Conservation (phyloP, 2,888 invertebrate genomes). For the Cryptus viduatorius region DNA sequence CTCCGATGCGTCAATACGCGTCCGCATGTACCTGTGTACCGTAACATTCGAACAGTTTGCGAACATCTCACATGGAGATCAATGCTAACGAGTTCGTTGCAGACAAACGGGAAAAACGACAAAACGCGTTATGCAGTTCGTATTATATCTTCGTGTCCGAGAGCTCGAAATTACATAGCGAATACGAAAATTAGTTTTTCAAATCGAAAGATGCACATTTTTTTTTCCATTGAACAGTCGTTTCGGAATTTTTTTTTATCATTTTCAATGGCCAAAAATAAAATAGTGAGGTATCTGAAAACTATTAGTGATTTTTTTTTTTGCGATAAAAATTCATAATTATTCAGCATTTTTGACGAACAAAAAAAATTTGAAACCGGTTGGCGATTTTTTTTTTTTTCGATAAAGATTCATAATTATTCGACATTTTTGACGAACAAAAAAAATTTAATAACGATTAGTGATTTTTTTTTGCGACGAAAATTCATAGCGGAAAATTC, state of each 20-base stretch:
- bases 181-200: background rate
- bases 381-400: background rate
- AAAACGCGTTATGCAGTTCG: background rate
- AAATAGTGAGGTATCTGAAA: no score
- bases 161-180: background rate
- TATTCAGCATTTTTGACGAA: no score
- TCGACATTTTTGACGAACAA: no score
- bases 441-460: background rate
- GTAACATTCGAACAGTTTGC: background rate
- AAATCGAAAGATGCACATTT: background rate
- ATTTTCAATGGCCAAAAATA: no score
- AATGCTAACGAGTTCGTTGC: constrained; percentile 17
- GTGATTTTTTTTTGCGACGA: no score
- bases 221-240: no score
- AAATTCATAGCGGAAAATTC: no score
- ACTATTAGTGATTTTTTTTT: no score
- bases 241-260: background rate
- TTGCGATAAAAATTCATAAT: no score
- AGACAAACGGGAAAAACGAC: background rate
- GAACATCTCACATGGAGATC: constrained; percentile 2
- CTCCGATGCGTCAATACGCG: background rate
- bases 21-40: background rate
- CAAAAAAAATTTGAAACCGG: background rate
- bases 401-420: no score
- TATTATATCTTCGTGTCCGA: background rate